Base-by-base conservation (phyloP, 2,113 vertebrate genomes). In the Anhinga anhinga region DNA sequence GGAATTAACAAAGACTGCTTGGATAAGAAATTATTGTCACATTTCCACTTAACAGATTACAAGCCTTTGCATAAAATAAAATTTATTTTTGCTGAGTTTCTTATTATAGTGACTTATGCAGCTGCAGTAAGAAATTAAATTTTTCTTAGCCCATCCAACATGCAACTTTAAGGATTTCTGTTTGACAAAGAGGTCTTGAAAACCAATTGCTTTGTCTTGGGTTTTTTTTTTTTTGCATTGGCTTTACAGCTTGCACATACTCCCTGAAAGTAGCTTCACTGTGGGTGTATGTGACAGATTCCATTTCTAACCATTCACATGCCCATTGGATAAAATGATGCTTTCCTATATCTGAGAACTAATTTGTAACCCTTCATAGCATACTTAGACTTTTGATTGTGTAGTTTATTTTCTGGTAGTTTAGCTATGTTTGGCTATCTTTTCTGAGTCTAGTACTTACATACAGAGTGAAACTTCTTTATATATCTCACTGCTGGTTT, bases 101-200 rank as follows among this genome's bases (percentile, higher is more conserved):
- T 86, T 92, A 58, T 65, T 13, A 42, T 44, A 93, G 13, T n/a
- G 44, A 25, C 6, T 69, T 96, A 18, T 63, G 42, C 50, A 88
- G 36, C 40, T 93, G 29, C n/a, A 85, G 38, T 89, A 96, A 73
- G 10, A 18, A 91, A 92, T 82, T 93, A 32, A 93, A 63, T 95
- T 97, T 96, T 84, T 82, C 50, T 82, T 90, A 67, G 47, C 47
- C 9, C 22, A 14, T 50, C 15, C 16, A 36, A 80, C 12, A 81
- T n/a, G 25, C 4, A 88, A 25, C 91, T 96, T 96, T 91, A 89
- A 93, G 55, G 23, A 50, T 96, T 97, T 94, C 16, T 80, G 55
- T 97, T 91, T 69, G 27, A 87, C 80, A 90, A 56, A 13, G n/a
- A 72, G 34, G 32, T 70, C 77, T 94, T 93, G 85, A 88, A 96